These are phyloP conservation scores for Eulimnadia texana DNA, from an alignment of 1,140 invertebrate species.

Conservation along the genomic window DNA sequence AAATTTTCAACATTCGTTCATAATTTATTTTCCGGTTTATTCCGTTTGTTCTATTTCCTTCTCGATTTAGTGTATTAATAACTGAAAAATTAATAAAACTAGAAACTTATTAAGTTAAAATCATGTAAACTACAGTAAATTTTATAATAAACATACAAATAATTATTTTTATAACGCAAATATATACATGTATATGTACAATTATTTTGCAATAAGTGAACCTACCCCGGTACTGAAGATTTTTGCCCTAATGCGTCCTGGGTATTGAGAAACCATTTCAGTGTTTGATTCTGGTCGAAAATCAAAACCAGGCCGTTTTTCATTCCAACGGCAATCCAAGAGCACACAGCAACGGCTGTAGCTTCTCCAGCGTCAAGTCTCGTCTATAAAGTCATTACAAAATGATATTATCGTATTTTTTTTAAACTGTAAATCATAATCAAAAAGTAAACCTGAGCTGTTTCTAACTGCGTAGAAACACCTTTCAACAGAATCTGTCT, in stretches of 20 bases:
- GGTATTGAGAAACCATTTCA: slow-evolving; percentile 56
- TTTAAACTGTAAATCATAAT: slow-evolving; percentile 9
- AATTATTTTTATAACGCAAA: not conserved
- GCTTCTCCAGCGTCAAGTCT: slow-evolving; percentile 75
- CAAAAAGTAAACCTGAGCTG: slow-evolving; percentile 43
- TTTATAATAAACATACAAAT: not conserved
- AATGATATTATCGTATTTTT: not conserved
- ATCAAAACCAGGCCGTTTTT: slow-evolving; percentile 80
- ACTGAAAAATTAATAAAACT: not conserved
- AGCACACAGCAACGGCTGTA: slow-evolving; percentile 56
- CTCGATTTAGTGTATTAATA: no score
- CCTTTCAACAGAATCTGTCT: slow-evolving; percentile 67
- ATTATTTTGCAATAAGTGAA: no score
- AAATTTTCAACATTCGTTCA: no score
- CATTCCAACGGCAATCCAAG: slow-evolving; percentile 75
- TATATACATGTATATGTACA: not conserved
- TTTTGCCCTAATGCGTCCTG: slow-evolving; percentile 29
- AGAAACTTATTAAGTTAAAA: not conserved
- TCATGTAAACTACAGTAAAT: not conserved
- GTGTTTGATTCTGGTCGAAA: slow-evolving; percentile 68
- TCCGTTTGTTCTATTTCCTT: no score
- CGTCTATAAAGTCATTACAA: slow-evolving; percentile 42
- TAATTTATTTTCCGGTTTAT: no score
- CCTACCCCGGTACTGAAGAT: no score
- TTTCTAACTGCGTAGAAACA: slow-evolving; percentile 68